Conservation (phyloP, 2,113 vertebrate genomes). For the Peromyscus maniculatus region DNA sequence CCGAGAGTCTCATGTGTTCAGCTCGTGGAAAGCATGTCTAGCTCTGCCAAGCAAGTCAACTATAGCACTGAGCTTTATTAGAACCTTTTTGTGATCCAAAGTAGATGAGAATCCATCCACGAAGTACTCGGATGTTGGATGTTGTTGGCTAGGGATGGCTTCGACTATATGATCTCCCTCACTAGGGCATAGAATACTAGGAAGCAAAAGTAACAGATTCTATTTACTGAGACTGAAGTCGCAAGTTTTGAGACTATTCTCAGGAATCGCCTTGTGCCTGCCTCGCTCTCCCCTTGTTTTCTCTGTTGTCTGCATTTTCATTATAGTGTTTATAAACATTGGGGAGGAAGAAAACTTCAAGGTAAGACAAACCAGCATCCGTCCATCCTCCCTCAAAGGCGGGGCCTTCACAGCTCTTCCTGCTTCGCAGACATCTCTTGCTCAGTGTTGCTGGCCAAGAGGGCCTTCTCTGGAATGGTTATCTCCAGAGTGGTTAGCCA, state of each 20-base stretch:
- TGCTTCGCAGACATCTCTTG: background rate
- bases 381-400: background rate
- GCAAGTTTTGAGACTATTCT: constrained; percentile 20
- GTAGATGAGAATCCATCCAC: background rate
- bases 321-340: background rate
- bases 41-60: background rate
- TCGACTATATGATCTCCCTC: background rate
- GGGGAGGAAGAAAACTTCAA: background rate
- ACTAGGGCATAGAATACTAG: background rate
- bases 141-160: background rate
- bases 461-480: background rate
- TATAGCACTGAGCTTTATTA: background rate
- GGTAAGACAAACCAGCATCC: background rate
- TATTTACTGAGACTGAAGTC: background rate
- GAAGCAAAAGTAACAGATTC: background rate
- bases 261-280: background rate
- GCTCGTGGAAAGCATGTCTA: background rate
- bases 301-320: background rate
- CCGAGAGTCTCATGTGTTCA: background rate
- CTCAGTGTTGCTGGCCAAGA: background rate
- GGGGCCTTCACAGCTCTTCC: background rate
- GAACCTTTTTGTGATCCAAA: constrained; percentile 49
- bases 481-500: constrained; percentile 31
- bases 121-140: background rate
- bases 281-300: background rate